A percentile compares a stretch with the other conserved stretches of the same genome.
These are phyloP conservation scores for Etheostoma spectabile DNA, from an alignment of 2,113 vertebrate genomes.

Conservation along the genomic window DNA sequence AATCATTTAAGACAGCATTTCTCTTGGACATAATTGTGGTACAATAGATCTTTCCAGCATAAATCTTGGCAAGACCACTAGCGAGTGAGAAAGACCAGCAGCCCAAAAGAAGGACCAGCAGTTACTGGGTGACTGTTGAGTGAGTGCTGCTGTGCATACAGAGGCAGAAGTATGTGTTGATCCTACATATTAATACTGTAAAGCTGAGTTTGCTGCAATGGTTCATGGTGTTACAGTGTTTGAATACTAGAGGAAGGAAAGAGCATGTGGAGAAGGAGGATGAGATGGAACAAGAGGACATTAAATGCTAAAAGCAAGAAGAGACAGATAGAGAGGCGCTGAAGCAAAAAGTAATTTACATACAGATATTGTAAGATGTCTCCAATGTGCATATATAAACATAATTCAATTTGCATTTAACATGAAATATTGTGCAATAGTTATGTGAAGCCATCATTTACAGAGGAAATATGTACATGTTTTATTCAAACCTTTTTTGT, in stretches of 20 bases:
- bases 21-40: not conserved
- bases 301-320: conserved; percentile 19
- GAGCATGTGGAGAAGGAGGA: not conserved
- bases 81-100: not conserved
- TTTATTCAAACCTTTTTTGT: no score
- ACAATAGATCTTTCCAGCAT: not conserved
- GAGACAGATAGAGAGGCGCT: conserved; percentile 10
- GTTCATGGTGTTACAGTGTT: not conserved
- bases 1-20: conserved; percentile 13
- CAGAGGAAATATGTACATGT: not conserved
- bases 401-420: conserved; percentile 16
- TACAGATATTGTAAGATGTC: not conserved
- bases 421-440: not conserved
- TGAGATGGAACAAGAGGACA: not conserved
- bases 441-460: not conserved
- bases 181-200: not conserved
- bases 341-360: conserved; percentile 17
- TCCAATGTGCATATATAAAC: not conserved
- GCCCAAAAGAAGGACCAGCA: not conserved
- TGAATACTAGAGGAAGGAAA: not conserved
- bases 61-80: conserved; percentile 2
- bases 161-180: not conserved
- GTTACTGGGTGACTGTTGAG: conserved; percentile 23
- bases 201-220: not conserved
- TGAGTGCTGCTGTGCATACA: conserved; percentile 25